Percentiles rank a stretch among this genome's conserved stretches.
These are phyloP conservation scores for Gymnocephalus cernua DNA, from an alignment of 2,113 vertebrate genomes.

Conservation along the genomic window DNA sequence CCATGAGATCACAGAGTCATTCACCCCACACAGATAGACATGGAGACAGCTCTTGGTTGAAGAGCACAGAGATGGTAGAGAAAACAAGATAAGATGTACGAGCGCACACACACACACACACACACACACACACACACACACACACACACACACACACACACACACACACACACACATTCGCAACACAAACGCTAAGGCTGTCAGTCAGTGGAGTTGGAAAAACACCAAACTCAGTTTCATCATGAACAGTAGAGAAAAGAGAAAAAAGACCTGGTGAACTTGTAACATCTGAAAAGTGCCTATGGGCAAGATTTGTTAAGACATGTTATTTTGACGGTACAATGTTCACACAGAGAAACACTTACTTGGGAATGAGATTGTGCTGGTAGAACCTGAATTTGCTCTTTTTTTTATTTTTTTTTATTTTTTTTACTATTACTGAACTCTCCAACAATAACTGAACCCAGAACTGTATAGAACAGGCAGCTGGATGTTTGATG, in stretches of 20 bases:
- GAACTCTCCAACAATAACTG: not conserved
- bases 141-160: not conserved
- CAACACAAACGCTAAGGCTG: not conserved
- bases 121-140: not conserved
- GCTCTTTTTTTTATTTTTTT: slow-evolving; percentile 3
- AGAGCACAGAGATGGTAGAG: slow-evolving; percentile 34
- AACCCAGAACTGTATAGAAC: not conserved
- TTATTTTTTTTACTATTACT: not conserved
- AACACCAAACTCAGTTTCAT: slow-evolving; percentile 40
- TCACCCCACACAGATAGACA: slow-evolving; percentile 57
- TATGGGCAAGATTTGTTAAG: slow-evolving; percentile 12
- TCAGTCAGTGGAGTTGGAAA: slow-evolving; percentile 39
- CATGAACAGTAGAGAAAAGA: slow-evolving; percentile 15
- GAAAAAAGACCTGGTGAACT: not conserved
- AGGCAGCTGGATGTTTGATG: slow-evolving; percentile 19
- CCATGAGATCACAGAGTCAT: slow-evolving; percentile 55
- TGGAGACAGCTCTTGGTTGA: slow-evolving; percentile 30
- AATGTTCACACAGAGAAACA: slow-evolving; percentile 10
- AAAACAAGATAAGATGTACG: slow-evolving; percentile 52
- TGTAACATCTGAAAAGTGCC: slow-evolving; percentile 13
- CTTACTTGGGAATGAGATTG: not conserved
- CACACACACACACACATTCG: not conserved
- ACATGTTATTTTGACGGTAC: slow-evolving; percentile 6
- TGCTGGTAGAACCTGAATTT: slow-evolving; percentile 7
- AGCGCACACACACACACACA: slow-evolving; percentile 7